Evolutionary conservation across 2,113 vertebrate genomes (phyloP).

Genomic region (Eira barbara): DNA sequence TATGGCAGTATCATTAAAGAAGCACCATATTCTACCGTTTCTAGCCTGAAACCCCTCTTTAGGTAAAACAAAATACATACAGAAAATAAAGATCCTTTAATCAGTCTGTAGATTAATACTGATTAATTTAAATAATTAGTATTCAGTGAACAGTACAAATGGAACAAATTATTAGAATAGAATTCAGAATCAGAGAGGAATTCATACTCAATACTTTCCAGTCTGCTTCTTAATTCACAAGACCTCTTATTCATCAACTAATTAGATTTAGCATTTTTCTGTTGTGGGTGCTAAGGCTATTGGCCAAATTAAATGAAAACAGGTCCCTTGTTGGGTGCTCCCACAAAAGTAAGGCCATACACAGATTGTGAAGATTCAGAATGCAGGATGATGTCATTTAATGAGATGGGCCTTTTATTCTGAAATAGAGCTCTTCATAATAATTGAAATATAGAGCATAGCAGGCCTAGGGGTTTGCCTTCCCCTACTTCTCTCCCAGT

Average conservation of each 20-base stretch:
- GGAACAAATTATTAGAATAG: constrained; percentile 35
- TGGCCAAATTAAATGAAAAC: constrained; percentile 56
- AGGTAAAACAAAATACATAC: background rate
- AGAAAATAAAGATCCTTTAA: constrained; percentile 24
- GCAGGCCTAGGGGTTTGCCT: constrained; percentile 70
- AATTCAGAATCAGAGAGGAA: constrained; percentile 58
- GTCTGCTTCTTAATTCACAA: constrained; percentile 48
- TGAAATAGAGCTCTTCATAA: constrained; percentile 74
- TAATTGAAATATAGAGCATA: constrained; percentile 85
- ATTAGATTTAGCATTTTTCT: constrained; percentile 69
- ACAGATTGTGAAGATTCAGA: constrained; percentile 21
- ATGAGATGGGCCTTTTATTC: constrained; percentile 80
- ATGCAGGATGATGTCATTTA: constrained; percentile 45
- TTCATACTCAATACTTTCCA: constrained; percentile 44
- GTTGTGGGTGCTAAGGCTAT: constrained; percentile 43
- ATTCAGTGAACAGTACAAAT: constrained; percentile 38
- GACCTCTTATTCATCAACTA: constrained; percentile 58
- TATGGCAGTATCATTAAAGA: constrained; percentile 1
- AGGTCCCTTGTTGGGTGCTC: constrained; percentile 33
- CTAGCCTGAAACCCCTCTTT: background rate
- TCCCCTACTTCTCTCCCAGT: constrained; percentile 70
- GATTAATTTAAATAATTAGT: constrained; percentile 46
- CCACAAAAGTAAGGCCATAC: constrained; percentile 20
- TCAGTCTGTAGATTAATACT: constrained; percentile 36
- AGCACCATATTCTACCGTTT: background rate